These are phyloP conservation scores for Cyphomyrmex costatus DNA, from an alignment of 1,140 invertebrate species.

Conservation along the genomic window DNA sequence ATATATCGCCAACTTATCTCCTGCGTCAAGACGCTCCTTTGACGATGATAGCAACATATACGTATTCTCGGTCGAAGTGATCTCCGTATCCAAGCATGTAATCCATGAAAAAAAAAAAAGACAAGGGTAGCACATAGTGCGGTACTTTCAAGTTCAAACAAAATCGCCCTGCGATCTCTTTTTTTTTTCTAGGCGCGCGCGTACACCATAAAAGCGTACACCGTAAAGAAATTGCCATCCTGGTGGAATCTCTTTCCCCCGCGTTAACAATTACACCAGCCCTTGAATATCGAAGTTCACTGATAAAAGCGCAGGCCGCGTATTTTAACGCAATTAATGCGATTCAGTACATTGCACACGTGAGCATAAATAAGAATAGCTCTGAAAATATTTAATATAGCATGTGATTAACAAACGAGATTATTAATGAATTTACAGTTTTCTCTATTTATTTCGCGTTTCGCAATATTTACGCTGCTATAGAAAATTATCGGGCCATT, in stretches of 20 bases:
- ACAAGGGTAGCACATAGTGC: constrained; percentile 36
- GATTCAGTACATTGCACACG: constrained; percentile 23
- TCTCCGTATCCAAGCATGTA: constrained; percentile 55
- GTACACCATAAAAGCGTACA: constrained; percentile 29
- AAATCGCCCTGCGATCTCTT: constrained; percentile 38
- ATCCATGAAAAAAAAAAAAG: constrained; percentile 38
- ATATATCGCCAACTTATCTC: constrained; percentile 56
- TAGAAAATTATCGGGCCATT: constrained; percentile 24
- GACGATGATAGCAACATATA: constrained; percentile 35
- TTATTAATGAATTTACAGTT: constrained; percentile 41
- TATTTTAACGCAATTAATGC: constrained; percentile 50
- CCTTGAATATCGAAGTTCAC: constrained; percentile 61
- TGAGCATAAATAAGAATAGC: constrained; percentile 22
- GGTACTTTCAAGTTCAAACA: constrained; percentile 56
- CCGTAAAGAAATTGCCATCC: constrained; percentile 53
- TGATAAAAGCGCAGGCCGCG: constrained; percentile 47
- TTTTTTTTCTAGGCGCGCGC: neutral
- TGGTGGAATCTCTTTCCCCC: constrained; percentile 39
- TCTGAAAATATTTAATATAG: constrained; percentile 3
- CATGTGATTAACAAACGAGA: constrained; percentile 40
- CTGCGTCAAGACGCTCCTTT: constrained; percentile 59
- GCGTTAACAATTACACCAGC: constrained; percentile 18
- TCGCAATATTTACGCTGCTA: neutral
- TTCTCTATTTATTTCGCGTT: neutral
- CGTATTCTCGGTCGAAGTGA: constrained; percentile 51